Percentiles rank a stretch among this genome's conserved stretches.
phyloP scores from a whole-genome alignment of 1,140 invertebrate genomes.

The Sitobion miscanthi region DNA sequence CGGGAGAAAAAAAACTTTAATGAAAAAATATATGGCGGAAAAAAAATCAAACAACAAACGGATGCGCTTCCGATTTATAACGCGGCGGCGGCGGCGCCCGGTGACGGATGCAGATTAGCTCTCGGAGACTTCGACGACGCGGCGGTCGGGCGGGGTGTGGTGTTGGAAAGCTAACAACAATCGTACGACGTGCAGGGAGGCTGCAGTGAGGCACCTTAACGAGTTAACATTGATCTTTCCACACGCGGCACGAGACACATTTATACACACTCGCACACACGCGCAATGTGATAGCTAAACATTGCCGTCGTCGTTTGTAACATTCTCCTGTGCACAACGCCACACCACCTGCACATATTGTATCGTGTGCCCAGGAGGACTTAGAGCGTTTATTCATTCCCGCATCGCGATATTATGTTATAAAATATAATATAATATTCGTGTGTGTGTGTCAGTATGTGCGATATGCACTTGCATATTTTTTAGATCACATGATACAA shows the following conservation, averaged over 20 bases:
- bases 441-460: no score
- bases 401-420: not conserved
- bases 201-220: slow-evolving; percentile 28
- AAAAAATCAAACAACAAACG: not conserved
- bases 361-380: not conserved
- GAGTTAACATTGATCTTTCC: slow-evolving; percentile 53
- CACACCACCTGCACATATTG: not conserved
- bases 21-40: no score
- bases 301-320: not conserved
- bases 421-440: not conserved
- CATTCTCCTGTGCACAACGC: not conserved
- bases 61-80: slow-evolving; percentile 8
- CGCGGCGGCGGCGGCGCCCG: not conserved
- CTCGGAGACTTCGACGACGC: not conserved
- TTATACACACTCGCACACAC: not conserved
- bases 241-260: not conserved
- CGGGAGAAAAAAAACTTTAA: not conserved
- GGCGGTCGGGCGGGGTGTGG: not conserved
- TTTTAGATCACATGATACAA: no score
- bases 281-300: not conserved
- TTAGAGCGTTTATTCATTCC: not conserved
- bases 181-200: not conserved
- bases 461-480: no score
- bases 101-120: slow-evolving; percentile 36
- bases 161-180: slow-evolving; percentile 36